phyloP scores from a whole-genome alignment of 2,888 invertebrate genomes.

The Drosophila quinaria region DNA sequence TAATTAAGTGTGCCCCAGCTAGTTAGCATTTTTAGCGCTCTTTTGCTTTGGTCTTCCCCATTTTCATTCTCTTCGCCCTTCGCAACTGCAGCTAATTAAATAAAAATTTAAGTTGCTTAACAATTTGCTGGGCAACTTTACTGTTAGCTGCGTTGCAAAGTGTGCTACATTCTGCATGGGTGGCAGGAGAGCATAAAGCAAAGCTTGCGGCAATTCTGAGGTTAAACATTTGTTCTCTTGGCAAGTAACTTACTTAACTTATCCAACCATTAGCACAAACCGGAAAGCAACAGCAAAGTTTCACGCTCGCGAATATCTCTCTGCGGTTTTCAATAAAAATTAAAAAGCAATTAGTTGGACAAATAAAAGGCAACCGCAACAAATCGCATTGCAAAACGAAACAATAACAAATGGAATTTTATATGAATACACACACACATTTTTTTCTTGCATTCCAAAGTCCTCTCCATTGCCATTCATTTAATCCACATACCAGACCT shows the following conservation, averaged over 20 bases:
- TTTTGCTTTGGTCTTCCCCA: slow-evolving; percentile 34
- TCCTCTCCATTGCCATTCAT: slow-evolving; percentile 21
- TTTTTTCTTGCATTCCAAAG: slow-evolving; percentile 33
- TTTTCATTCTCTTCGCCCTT: no score
- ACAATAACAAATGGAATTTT: slow-evolving; percentile 65
- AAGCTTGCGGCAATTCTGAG: slow-evolving; percentile 27
- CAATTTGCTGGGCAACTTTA: slow-evolving; percentile 63
- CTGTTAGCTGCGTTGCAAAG: slow-evolving; percentile 32
- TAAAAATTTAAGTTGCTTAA: slow-evolving; percentile 73
- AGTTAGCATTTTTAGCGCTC: slow-evolving; percentile 62
- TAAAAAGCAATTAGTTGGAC: slow-evolving; percentile 71
- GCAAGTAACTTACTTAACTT: slow-evolving; percentile 32
- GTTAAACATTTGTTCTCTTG: slow-evolving; percentile 40
- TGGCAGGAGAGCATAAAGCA: slow-evolving; percentile 21
- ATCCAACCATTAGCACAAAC: slow-evolving; percentile 26
- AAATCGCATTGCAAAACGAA: slow-evolving; percentile 44
- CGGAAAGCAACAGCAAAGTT: slow-evolving; percentile 1
- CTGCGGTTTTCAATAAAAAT: slow-evolving; percentile 62
- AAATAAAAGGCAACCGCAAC: slow-evolving; percentile 62
- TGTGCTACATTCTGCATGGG: slow-evolving; percentile 14
- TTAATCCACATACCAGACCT: slow-evolving; percentile 47
- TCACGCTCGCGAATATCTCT: neutral
- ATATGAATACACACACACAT: slow-evolving; percentile 48
- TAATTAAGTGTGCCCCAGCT: slow-evolving; percentile 74
- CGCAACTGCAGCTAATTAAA: slow-evolving; percentile 63